A percentile compares a stretch with the other conserved stretches of the same genome.
These are phyloP conservation scores for Origma solitaria DNA, from an alignment of 2,113 vertebrate species.

Conservation along the genomic window DNA sequence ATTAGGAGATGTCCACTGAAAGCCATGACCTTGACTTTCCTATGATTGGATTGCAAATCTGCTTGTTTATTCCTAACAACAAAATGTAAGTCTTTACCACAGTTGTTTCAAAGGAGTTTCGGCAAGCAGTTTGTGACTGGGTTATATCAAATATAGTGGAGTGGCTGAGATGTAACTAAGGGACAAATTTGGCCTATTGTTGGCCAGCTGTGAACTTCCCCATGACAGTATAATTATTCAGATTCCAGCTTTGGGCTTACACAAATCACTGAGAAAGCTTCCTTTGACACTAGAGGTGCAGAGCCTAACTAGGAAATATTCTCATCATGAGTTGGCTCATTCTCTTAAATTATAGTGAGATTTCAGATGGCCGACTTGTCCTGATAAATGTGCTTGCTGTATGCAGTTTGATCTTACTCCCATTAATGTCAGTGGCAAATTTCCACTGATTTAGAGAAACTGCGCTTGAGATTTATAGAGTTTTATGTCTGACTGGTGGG, in stretches of 20 bases:
- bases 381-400: constrained; percentile 45
- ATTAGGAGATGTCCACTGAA: constrained; percentile 20
- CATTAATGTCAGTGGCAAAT: constrained; percentile 61
- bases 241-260: constrained; percentile 1
- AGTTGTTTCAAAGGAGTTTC: not conserved
- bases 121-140: not conserved
- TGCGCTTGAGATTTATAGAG: constrained; percentile 47
- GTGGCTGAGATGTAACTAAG: not conserved
- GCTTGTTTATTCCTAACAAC: not conserved
- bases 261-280: constrained; percentile 38
- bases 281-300: constrained; percentile 18
- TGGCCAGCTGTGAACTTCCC: constrained; percentile 4
- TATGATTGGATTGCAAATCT: not conserved
- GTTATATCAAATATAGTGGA: not conserved
- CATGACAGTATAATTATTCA: not conserved
- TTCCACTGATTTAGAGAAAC: constrained; percentile 52
- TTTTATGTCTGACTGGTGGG: constrained; percentile 50
- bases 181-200: not conserved
- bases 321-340: constrained; percentile 12
- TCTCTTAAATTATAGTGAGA: constrained; percentile 49
- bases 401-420: constrained; percentile 51
- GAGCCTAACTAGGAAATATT: constrained; percentile 13
- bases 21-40: constrained; percentile 13
- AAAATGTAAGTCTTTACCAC: not conserved
- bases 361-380: constrained; percentile 43